Percentiles rank a stretch among this genome's conserved stretches.
phyloP scores from a whole-genome alignment of 2,888 invertebrate genomes.

The Blastobasis lacticolella region DNA sequence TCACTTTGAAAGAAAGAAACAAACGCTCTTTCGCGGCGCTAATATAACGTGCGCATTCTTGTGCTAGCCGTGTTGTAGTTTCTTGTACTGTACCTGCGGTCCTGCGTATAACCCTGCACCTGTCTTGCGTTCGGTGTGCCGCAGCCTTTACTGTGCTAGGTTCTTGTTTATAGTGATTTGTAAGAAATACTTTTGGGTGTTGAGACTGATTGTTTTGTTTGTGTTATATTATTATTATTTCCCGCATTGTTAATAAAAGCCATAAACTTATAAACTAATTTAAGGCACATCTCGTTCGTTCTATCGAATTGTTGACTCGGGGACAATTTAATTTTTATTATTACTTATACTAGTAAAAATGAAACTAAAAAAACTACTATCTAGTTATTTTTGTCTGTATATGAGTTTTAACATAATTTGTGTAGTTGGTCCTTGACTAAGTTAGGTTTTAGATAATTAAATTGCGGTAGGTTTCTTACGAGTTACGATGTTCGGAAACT shows the following conservation, averaged over 20 bases:
- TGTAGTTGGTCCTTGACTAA: constrained; percentile 63
- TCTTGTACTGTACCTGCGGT: too few species aligned
- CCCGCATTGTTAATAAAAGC: constrained; percentile 50
- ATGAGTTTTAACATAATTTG: constrained; percentile 63
- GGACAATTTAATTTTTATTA: constrained; percentile 39
- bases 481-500: constrained; percentile 38
- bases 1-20: too few species aligned
- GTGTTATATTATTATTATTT: constrained; percentile 69
- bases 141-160: background rate
- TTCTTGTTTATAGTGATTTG: constrained; percentile 47
- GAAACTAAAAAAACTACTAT: constrained; percentile 23
- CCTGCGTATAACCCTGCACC: too few species aligned
- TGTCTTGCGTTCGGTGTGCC: too few species aligned
- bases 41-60: too few species aligned
- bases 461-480: constrained; percentile 48
- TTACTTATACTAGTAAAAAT: constrained; percentile 32
- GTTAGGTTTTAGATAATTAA: constrained; percentile 54
- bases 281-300: constrained; percentile 17
- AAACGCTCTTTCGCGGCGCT: too few species aligned
- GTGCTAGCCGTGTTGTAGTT: too few species aligned
- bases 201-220: constrained; percentile 75
- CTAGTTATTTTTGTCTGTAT: constrained; percentile 71
- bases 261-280: constrained; percentile 32
- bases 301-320: constrained; percentile 30
- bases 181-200: constrained; percentile 61